These are phyloP conservation scores for Montifringilla adamsi DNA, from an alignment of 2,113 vertebrate species.

Conservation along the genomic window DNA sequence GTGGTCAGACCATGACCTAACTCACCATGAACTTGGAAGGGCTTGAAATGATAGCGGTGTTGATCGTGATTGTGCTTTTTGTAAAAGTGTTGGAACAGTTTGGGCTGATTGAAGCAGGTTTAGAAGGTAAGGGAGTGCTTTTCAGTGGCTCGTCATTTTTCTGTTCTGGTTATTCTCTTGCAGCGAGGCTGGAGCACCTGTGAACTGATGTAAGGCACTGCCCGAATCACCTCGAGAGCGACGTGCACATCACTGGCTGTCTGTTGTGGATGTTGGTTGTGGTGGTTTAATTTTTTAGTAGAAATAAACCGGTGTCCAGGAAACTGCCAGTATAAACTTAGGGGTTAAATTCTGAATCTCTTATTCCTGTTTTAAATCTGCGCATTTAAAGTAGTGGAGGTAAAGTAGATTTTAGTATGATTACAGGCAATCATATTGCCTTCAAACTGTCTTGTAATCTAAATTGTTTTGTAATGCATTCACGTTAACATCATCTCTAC, in stretches of 20 bases:
- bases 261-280: not conserved
- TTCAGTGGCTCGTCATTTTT: conserved; percentile 57
- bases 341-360: not conserved
- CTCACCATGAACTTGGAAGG: conserved; percentile 96
- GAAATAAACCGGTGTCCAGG: not conserved
- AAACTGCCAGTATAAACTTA: not conserved
- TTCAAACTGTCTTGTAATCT: not conserved
- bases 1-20: conserved; percentile 82
- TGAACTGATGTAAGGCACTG: not conserved
- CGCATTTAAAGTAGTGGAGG: not conserved
- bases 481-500: not conserved
- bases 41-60: conserved; percentile 96
- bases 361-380: not conserved
- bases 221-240: not conserved
- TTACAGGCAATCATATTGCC: not conserved
- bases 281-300: not conserved
- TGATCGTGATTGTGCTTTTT: conserved; percentile 93
- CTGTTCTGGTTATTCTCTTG: conserved; percentile 10
- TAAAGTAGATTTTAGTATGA: not conserved
- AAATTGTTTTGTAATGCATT: not conserved
- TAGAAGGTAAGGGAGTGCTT: conserved; percentile 88
- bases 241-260: not conserved
- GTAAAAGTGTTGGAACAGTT: conserved; percentile 97
- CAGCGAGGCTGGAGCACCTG: conserved; percentile 6
- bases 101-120: conserved; percentile 89